phyloP scores from a whole-genome alignment of 2,113 vertebrate species.

The Spheniscus mendiculus region DNA sequence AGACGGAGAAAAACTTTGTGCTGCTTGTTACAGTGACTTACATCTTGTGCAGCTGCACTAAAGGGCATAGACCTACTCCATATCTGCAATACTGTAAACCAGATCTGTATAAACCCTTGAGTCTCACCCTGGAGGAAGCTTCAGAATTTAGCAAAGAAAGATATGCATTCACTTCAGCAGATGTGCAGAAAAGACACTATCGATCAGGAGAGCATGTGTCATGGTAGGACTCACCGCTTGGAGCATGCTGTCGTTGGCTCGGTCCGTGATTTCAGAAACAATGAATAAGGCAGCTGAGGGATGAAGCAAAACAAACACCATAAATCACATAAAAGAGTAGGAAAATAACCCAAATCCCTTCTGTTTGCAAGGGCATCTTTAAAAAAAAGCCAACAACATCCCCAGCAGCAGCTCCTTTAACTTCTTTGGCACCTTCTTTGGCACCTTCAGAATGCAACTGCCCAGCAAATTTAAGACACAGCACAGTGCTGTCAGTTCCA shows the following conservation, averaged over 20 bases:
- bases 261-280: constrained; percentile 89
- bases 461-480: background rate
- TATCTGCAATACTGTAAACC: background rate
- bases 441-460: background rate
- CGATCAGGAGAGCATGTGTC: background rate
- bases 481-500: background rate
- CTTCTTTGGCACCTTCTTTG: background rate
- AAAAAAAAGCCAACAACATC: background rate
- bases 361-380: background rate
- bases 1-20: background rate
- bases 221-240: constrained; percentile 87
- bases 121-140: background rate
- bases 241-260: constrained; percentile 90
- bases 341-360: background rate
- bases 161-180: background rate
- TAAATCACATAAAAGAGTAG: background rate
- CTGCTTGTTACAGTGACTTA: background rate
- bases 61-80: background rate
- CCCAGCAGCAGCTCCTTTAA: background rate
- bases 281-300: constrained; percentile 87
- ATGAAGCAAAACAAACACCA: background rate
- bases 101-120: background rate
- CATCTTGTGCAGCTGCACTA: background rate
- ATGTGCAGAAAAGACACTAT: background rate
- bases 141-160: background rate